Conservation (phyloP, 2,113 vertebrate species). For the Callithrix jacchus region DNA sequence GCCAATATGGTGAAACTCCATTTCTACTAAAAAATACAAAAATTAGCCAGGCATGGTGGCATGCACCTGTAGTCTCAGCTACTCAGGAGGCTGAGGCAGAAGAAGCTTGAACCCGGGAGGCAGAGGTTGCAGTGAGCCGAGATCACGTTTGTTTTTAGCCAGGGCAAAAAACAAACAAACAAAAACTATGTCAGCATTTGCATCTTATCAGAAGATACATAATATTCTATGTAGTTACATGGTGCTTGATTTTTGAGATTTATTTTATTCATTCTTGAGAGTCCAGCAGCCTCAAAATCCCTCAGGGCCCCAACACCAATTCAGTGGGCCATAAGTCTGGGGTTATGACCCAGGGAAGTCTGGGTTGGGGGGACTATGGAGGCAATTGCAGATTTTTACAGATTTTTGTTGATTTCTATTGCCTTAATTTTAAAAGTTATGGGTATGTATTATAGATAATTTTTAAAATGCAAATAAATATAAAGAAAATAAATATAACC, state of each 20-base stretch:
- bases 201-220: conserved; percentile 22
- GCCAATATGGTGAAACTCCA: no score
- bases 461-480: conserved; percentile 18
- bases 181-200: conserved; percentile 35
- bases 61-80: no score
- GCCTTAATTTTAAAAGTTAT: conserved; percentile 31
- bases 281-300: neutral
- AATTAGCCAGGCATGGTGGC: no score
- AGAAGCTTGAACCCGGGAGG: no score
- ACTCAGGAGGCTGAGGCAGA: no score
- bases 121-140: no score
- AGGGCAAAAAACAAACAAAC: no score
- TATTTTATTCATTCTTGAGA: conserved; percentile 27
- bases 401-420: neutral
- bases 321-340: neutral
- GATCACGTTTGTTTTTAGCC: no score
- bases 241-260: neutral
- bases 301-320: neutral
- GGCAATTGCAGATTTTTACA: neutral
- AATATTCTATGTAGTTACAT: neutral
- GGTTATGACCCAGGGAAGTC: neutral
- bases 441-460: neutral
- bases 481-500: conserved; percentile 28
- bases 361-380: neutral
- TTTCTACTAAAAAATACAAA: no score